A percentile compares a stretch with the other conserved stretches of the same genome.
These are phyloP conservation scores for Stegodyphus mimosarum DNA, from an alignment of 1,140 invertebrate species.

Conservation along the genomic window DNA sequence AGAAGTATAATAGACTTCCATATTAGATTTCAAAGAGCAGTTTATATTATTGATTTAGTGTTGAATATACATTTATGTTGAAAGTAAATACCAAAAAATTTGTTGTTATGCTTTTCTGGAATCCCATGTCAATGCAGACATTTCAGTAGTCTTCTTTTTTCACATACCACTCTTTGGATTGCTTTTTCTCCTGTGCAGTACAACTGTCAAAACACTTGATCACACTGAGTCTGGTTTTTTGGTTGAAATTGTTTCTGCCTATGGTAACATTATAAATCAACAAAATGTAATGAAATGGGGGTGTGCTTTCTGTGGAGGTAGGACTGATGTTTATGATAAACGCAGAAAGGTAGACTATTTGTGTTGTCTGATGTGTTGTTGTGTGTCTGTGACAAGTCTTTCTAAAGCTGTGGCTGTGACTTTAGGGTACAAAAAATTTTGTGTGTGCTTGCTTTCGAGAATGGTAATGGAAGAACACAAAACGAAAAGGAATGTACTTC, in stretches of 20 bases:
- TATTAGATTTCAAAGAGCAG: too few relatives aligned
- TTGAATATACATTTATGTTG: too few relatives aligned
- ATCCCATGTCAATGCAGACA: too few relatives aligned
- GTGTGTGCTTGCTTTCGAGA: background rate
- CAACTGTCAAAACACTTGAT: too few relatives aligned
- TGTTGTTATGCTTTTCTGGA: too few relatives aligned
- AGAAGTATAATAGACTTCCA: too few relatives aligned
- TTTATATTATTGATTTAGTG: too few relatives aligned
- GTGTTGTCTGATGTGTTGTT: background rate
- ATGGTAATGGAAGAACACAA: background rate
- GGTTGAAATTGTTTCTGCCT: too few relatives aligned
- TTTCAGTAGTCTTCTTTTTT: too few relatives aligned
- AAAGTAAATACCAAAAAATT: too few relatives aligned
- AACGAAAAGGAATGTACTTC: background rate
- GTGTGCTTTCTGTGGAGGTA: background rate
- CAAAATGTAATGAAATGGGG: background rate
- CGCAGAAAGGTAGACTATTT: background rate
- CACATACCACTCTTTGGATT: too few relatives aligned
- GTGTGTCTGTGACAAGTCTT: background rate
- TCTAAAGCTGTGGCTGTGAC: background rate
- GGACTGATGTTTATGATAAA: background rate
- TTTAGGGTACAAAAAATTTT: background rate
- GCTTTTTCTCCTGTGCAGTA: too few relatives aligned
- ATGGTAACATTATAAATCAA: background rate
- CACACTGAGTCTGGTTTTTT: background rate